Conservation (phyloP, 2,113 vertebrate species). For the Carassius gibelio region DNA sequence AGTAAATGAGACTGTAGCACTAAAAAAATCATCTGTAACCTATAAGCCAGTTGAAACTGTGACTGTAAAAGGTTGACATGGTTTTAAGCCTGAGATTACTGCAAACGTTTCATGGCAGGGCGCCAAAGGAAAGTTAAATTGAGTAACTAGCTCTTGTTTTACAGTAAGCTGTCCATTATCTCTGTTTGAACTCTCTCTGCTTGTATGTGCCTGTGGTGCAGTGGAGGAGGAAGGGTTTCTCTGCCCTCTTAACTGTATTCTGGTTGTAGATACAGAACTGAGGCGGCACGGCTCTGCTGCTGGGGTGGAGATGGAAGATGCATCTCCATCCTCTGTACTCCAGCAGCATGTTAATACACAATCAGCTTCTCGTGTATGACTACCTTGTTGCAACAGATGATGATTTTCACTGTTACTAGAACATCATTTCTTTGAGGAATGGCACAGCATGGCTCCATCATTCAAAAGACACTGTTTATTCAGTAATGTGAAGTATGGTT, state of each 20-base stretch:
- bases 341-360: slow-evolving; percentile 12
- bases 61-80: neutral
- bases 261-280: slow-evolving; percentile 37
- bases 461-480: neutral
- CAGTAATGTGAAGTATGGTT: neutral
- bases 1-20: neutral
- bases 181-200: slow-evolving; percentile 12
- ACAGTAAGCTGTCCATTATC: slow-evolving; percentile 30
- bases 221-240: slow-evolving; percentile 47
- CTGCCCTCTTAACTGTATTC: slow-evolving; percentile 47
- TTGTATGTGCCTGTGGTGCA: slow-evolving; percentile 32
- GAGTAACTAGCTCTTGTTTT: slow-evolving; percentile 25
- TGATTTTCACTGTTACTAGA: neutral
- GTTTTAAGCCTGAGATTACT: neutral
- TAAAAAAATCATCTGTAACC: slow-evolving; percentile 15
- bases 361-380: slow-evolving; percentile 1
- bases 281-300: slow-evolving; percentile 9
- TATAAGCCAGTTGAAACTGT: neutral
- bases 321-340: slow-evolving; percentile 42
- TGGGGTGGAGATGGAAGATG: slow-evolving; percentile 49
- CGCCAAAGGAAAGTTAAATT: slow-evolving; percentile 37
- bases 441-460: neutral
- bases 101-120: neutral
- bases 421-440: neutral
- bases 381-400: neutral